Evolutionary conservation across 2,797 vertebrate species (phyloP), one percentile per base, ranked within the genome.

Genomic region (Decapterus maruadsi): DNA sequence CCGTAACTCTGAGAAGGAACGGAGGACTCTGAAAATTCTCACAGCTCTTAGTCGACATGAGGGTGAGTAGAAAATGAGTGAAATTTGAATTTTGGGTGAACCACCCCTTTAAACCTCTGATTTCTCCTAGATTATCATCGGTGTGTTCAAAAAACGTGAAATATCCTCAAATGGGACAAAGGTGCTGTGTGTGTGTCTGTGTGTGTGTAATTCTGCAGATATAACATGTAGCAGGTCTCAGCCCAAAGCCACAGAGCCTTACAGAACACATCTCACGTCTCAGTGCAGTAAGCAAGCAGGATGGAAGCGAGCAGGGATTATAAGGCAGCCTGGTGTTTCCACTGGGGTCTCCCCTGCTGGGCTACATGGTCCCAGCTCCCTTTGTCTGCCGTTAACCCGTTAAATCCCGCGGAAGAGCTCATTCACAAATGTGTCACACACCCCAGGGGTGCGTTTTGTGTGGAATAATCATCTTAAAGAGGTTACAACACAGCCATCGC

Each of bases 381-480:
- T 95, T 95, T 95, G 94, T 95, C 91, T 92, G 92, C 79, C 67
- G 87, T 95, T 95, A 95, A 96, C 95, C 95, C 94, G 87, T 95
- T 95, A 95, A 95, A 95, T 95, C 93, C 94, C 90, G 75, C 90
- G 91, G 93, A 94, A 95, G 93, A 92, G 88, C 75, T 93, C 90
- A 94, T 94, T 95, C 92, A 95, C 51, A 84, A 88, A 91, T 86
- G 93, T 95, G 94, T 95, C 94, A 95, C 92, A 94, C 91, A 89
- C 93, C 94, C 92, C 87, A 61, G 95, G 94, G 94, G 93, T 89
- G 81, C 91, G 90, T 95, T 95, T 94, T 94, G 94, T 94, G 90
- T 83, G 87, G 89, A 93, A 94, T 92, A 95, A 95, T 94, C 93
- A 94, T 93, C 92, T 91, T 93, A 93, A 95, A 95, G 89, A 92